A percentile compares a stretch with the other conserved stretches of the same genome.
phyloP scores from a whole-genome alignment of 2,113 vertebrate genomes.

The Corythornis cristatus region DNA sequence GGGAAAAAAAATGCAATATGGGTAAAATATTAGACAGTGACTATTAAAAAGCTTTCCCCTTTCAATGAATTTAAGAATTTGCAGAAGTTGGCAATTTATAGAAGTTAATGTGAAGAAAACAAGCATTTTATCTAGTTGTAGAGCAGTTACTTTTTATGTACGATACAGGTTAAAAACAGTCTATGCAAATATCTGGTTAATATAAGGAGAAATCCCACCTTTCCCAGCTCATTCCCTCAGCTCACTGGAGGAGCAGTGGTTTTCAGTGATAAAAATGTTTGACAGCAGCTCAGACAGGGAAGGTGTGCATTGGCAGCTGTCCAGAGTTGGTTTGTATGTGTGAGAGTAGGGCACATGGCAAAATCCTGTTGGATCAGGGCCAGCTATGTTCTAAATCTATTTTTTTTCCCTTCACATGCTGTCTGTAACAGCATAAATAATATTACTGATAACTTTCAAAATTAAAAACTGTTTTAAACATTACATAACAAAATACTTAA shows the following conservation, averaged over 20 bases:
- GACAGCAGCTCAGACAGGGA: not conserved
- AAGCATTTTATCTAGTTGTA: not conserved
- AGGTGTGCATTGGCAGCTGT: not conserved
- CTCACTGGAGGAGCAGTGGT: not conserved
- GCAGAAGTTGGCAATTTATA: not conserved
- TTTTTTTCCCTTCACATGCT: not conserved
- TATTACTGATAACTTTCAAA: not conserved
- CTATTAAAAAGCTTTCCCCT: not conserved
- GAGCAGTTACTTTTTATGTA: not conserved
- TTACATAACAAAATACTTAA: not conserved
- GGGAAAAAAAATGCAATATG: rapidly evolving
- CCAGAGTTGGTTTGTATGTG: not conserved
- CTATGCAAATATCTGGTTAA: not conserved
- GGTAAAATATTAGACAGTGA: not conserved
- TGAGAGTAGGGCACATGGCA: not conserved
- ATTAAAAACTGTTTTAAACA: not conserved
- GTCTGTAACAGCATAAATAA: not conserved
- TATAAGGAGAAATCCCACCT: not conserved
- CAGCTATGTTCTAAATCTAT: not conserved
- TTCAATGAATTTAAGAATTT: not conserved
- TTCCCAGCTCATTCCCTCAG: not conserved
- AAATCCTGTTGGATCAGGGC: not conserved
- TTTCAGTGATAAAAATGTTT: not conserved
- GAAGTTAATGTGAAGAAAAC: not conserved
- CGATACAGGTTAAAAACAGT: not conserved